phyloP scores from a whole-genome alignment of 1,140 invertebrate species.

The Drosophila subobscura region DNA sequence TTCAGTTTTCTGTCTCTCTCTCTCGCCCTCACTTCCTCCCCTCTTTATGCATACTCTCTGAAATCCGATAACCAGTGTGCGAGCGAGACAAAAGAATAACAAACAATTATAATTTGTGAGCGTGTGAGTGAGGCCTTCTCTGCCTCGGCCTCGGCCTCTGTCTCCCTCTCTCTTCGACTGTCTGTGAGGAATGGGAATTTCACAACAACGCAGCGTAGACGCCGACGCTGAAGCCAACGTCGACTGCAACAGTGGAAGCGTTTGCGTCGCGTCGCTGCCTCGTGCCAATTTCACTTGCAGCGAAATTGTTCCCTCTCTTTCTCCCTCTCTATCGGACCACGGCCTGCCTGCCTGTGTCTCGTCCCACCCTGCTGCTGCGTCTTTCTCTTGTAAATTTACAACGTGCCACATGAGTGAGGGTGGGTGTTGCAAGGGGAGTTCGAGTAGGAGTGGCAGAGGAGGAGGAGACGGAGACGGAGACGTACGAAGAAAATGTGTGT shows the following conservation, averaged over 20 bases:
- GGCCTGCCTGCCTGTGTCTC: neutral
- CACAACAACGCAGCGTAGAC: conserved; percentile 49
- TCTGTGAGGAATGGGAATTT: conserved; percentile 63
- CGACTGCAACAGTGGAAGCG: conserved; percentile 21
- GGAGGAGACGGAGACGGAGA: conserved; percentile 1
- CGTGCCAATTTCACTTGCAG: conserved; percentile 77
- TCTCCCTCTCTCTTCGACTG: conserved; percentile 5
- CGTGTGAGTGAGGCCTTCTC: conserved; percentile 33
- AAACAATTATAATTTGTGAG: conserved; percentile 73
- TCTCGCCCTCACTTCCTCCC: conserved; percentile 26
- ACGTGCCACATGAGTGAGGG: conserved; percentile 14
- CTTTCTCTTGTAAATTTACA: conserved; percentile 54
- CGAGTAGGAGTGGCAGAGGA: neutral
- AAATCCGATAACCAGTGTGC: conserved; percentile 80
- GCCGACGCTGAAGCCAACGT: conserved; percentile 3
- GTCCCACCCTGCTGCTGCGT: no score
- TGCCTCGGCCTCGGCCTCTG: neutral
- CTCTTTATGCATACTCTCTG: conserved; percentile 51
- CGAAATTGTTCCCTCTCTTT: conserved; percentile 42
- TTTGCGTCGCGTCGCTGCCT: conserved; percentile 26
- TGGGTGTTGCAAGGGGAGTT: neutral
- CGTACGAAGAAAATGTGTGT: conserved; percentile 23
- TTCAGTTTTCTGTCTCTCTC: conserved; percentile 24
- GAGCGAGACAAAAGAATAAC: conserved; percentile 80
- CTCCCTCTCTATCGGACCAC: neutral